These are phyloP conservation scores for Ectemnius continuus DNA, from an alignment of 2,888 invertebrate genomes.

Conservation along the genomic window DNA sequence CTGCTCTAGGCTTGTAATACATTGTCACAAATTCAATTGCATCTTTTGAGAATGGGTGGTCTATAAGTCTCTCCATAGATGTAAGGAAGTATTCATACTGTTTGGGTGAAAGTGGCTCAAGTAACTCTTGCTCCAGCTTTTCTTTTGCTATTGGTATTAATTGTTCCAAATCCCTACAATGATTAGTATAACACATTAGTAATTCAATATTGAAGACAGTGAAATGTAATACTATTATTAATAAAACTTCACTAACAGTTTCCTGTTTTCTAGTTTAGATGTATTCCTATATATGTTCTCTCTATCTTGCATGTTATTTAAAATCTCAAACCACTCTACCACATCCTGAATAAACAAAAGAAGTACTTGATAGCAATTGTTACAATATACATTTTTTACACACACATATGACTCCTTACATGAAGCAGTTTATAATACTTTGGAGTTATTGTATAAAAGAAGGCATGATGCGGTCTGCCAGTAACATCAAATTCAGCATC, in stretches of 20 bases:
- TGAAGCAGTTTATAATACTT: conserved; percentile 91
- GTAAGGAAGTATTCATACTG: conserved; percentile 82
- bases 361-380: conserved; percentile 14
- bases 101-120: neutral
- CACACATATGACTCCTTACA: conserved; percentile 79
- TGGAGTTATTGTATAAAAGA: conserved; percentile 95
- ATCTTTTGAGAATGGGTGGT: conserved; percentile 86
- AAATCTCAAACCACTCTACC: neutral
- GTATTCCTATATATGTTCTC: too few species aligned
- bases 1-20: conserved; percentile 79
- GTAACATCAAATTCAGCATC: conserved; percentile 93
- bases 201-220: neutral
- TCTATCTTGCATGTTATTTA: neutral
- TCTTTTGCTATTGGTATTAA: conserved; percentile 4
- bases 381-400: neutral
- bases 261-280: conserved; percentile 28
- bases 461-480: conserved; percentile 93
- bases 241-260: conserved; percentile 78
- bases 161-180: neutral
- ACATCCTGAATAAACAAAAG: neutral
- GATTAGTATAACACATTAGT: conserved; percentile 13
- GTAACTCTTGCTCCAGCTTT: neutral
- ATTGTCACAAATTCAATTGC: conserved; percentile 86
- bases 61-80: conserved; percentile 85
- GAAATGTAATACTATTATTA: neutral